Evolutionary conservation across 1,140 invertebrate species (phyloP).

Genomic region (Panagrolaimus sp.): DNA sequence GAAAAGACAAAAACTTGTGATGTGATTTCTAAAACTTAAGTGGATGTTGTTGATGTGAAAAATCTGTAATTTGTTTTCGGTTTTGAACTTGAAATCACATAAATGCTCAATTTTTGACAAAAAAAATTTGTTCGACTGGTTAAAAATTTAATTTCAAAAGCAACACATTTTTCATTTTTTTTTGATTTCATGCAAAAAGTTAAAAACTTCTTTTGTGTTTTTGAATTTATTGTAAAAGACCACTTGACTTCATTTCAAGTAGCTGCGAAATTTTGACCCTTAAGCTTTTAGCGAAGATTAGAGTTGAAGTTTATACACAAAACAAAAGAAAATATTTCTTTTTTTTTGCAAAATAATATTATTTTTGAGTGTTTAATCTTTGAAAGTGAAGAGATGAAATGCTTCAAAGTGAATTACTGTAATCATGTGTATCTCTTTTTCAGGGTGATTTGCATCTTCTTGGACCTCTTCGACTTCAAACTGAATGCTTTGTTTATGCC

Average conservation of each 20-base stretch:
- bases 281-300: too few relatives aligned
- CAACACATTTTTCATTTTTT: background rate
- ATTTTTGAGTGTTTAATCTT: too few relatives aligned
- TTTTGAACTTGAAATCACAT: background rate
- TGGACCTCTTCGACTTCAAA: conserved; percentile 51
- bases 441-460: conserved; percentile 53
- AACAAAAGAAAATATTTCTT: too few relatives aligned
- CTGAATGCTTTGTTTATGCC: conserved; percentile 53
- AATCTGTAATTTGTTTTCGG: background rate
- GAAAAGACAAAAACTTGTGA: too few relatives aligned
- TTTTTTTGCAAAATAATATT: too few relatives aligned
- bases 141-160: too few relatives aligned
- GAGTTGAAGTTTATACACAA: too few relatives aligned
- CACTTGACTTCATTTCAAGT: too few relatives aligned
- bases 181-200: background rate
- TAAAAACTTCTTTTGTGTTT: background rate
- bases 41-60: background rate
- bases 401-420: background rate
- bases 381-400: conserved; percentile 3
- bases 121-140: too few relatives aligned
- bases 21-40: too few relatives aligned
- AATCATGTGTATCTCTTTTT: conserved; percentile 24
- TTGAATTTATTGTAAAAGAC: background rate
- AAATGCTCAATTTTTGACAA: too few relatives aligned
- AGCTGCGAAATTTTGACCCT: too few relatives aligned